phyloP scores from a whole-genome alignment of 2,113 vertebrate species.

The Meleagris gallopavo region DNA sequence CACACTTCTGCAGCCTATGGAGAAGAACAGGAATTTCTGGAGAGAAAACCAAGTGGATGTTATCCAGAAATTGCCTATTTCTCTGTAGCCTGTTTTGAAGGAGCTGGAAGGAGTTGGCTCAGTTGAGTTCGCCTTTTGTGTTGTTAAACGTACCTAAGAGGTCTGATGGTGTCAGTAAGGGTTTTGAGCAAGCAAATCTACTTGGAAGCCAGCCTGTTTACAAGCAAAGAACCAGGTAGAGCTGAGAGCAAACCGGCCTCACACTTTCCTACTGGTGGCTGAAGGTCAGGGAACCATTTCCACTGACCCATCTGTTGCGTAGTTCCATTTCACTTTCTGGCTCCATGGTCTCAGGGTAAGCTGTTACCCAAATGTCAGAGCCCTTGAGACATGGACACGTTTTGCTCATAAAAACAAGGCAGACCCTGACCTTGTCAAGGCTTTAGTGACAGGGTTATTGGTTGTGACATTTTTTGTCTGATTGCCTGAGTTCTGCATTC shows the following conservation, averaged over 20 bases:
- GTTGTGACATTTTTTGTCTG: not conserved
- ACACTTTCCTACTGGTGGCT: not conserved
- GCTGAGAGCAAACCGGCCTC: not conserved
- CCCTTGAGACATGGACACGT: not conserved
- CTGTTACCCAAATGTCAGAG: not conserved
- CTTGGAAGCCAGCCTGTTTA: not conserved
- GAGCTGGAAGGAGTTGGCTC: not conserved
- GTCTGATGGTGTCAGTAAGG: not conserved
- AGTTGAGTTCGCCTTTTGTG: not conserved
- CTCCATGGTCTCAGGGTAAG: not conserved
- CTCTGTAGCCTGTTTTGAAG: not conserved
- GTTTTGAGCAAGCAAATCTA: not conserved
- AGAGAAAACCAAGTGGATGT: not conserved
- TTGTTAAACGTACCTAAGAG: not conserved
- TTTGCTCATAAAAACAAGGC: not conserved
- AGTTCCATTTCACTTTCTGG: not conserved
- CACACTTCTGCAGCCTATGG: rapidly evolving
- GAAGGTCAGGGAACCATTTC: rapidly evolving
- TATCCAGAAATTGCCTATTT: not conserved
- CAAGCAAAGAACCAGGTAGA: not conserved
- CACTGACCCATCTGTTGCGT: rapidly evolving
- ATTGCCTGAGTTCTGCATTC: not conserved
- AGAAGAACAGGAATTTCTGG: not conserved
- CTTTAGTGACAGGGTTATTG: not conserved
- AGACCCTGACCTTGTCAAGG: not conserved